Conservation (phyloP, 2,888 invertebrate species). For the Latrodectus hesperus region DNA sequence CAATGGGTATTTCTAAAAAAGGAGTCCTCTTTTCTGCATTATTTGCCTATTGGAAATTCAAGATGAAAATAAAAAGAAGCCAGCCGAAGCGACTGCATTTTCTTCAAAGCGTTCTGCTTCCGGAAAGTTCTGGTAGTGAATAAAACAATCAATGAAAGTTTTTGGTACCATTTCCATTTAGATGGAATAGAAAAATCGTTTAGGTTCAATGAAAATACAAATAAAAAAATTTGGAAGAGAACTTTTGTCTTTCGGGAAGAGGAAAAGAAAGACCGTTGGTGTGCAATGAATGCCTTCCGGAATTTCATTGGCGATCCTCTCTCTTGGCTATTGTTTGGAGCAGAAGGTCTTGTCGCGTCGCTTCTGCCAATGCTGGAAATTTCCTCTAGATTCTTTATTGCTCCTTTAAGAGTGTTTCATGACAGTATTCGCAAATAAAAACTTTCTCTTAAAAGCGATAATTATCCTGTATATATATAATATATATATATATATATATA, state of each 20-base stretch:
- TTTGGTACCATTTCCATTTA: slow-evolving; percentile 56
- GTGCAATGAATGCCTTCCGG: not conserved
- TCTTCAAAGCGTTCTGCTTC: not conserved
- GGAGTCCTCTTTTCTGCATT: too few relatives aligned
- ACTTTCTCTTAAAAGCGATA: too few relatives aligned
- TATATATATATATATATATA: too few relatives aligned
- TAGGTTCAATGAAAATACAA: slow-evolving; percentile 12
- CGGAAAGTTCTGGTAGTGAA: slow-evolving; percentile 21
- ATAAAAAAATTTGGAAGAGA: not conserved
- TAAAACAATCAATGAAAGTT: slow-evolving; percentile 59
- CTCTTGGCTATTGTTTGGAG: not conserved
- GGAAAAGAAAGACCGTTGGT: not conserved
- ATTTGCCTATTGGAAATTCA: too few relatives aligned
- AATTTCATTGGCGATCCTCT: not conserved
- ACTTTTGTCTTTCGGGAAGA: not conserved
- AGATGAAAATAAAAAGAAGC: too few relatives aligned
- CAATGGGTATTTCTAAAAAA: too few relatives aligned
- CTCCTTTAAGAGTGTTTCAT: not conserved
- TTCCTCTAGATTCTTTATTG: not conserved
- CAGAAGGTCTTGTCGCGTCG: not conserved
- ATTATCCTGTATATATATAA: too few relatives aligned
- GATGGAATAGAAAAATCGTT: slow-evolving; percentile 52
- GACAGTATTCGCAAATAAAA: too few relatives aligned
- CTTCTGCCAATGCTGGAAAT: not conserved
- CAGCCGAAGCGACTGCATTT: too few relatives aligned